Evolutionary conservation across 1,140 invertebrate genomes (phyloP).

Genomic region (Aplysia californica): DNA sequence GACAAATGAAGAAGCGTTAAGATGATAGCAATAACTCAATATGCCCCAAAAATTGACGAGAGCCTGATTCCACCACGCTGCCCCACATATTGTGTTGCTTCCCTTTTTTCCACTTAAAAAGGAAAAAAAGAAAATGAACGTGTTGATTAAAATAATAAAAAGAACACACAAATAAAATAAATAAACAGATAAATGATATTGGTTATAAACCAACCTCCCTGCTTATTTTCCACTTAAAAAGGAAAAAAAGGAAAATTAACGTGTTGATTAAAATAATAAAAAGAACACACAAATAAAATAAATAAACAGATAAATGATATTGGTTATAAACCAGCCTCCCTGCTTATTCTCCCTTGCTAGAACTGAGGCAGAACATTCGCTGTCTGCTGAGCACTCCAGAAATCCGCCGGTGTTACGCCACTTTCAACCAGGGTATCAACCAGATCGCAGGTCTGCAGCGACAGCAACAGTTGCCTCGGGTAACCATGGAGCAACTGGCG

Average conservation of each 20-base stretch:
- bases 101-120: neutral
- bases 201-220: neutral
- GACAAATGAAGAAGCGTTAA: too few relatives aligned
- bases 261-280: neutral
- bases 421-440: slow-evolving; percentile 36
- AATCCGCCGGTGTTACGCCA: slow-evolving; percentile 34
- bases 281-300: neutral
- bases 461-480: slow-evolving; percentile 25
- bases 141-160: neutral
- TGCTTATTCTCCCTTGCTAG: neutral
- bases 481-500: slow-evolving; percentile 24
- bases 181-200: neutral
- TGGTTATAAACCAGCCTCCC: neutral
- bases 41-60: too few relatives aligned
- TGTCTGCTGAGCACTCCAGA: slow-evolving; percentile 40
- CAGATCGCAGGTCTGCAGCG: slow-evolving; percentile 29
- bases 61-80: too few relatives aligned
- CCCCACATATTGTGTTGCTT: too few relatives aligned
- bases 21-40: too few relatives aligned
- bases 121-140: neutral
- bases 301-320: neutral
- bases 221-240: neutral
- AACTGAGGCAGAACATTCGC: slow-evolving; percentile 28
- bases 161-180: neutral
- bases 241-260: neutral